Evolutionary conservation across 2,888 invertebrate genomes (phyloP), one percentile per base, ranked within the genome.

Genomic region (Yponomeuta cagnagella): DNA sequence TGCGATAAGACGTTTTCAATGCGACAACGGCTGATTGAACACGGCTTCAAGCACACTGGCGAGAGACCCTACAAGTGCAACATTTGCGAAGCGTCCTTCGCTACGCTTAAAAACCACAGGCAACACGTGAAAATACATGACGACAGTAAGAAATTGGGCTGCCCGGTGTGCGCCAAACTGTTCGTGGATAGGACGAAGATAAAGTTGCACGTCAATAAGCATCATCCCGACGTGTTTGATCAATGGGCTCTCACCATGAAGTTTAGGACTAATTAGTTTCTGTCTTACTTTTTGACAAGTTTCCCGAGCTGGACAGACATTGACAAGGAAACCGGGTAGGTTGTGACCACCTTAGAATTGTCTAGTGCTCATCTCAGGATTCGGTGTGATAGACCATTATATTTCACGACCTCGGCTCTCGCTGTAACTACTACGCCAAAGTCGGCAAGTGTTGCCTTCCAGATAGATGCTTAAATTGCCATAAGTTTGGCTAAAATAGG

Each of bases 1-100:
- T 75, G 75, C 63, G 69, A 52, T 33, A 69, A 68, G 15, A 72
- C 69, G 12, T 73, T 72, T 58, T 67, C 72, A 3, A 70, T 70
- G 5, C 12, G 48, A 23, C 63, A 67, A 1, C 37, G n/a, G 6
- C 66, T 74, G 2, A 65, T 68, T 10, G 69, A 69, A 4, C 74
- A 74, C 58, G 48, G 67, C 0, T 52, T 52, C 23, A 15, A 69
- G 15, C 74, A 74, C 33, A 74, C 74, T 1, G 72, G 73, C 1
- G 71, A 71, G 23, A 58, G 70, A n/a, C n/a, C 67, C 6, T 71
- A 66, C 70, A 48, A 48, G 23, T 74, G 74, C 66, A 8, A 63
- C 10, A 23, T 71, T 1, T 74, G 74, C 37, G 63, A 71, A 0
- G 71, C 69, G n/a, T n/a, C 37, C 4, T 74, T 72, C 52, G 67